Evolutionary conservation across 2,888 invertebrate genomes (phyloP), one percentile per base, ranked within the genome.

Genomic region (Teleiodes luculella): DNA sequence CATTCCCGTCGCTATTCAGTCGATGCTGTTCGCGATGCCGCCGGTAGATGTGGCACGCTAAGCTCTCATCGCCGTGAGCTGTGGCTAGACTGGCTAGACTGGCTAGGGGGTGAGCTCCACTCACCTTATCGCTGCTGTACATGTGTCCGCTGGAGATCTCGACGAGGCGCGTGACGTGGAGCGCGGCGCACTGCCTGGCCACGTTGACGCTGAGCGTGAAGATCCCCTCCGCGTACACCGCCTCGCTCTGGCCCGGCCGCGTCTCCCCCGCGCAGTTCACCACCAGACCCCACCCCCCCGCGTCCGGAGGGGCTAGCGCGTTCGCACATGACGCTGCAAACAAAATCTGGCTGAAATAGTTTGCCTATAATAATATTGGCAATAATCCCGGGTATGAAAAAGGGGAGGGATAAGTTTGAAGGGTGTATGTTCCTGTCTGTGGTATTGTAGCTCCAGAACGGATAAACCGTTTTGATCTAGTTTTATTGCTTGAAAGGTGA

Each of bases 181-280:
- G 90, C 61, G 90, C 91, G 3, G 93, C 93, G 28, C 97, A 95
- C 77, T 94, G 92, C 59, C 91, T 91, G 10, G 96, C 96, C 81
- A 97, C 97, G 74, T 97, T 97, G 36, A 93, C 70, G 78, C 96
- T 96, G 35, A 98, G 88, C 65, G 95, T 95, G 57, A 93, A 91
- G 61, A 97, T 95, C 11, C 98, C 97, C 79, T 98, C 97, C 66
- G 94, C 93, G 82, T 97, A 98, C 16, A 98, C 96, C 2, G 96
- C 94, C 77, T 97, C 97, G 10, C 94, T 94, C 87, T 97, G 96
- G 13, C 96, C 95, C 54, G 93, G 92, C 76, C 97, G 95, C 3
- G 97, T 97, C 86, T 98, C 98, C 1, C 95, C 96, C 1, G 97
- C 97, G 78, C 97, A 95, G 86, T 98, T 98, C 57, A 96, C 93